These are phyloP conservation scores for Dinothrombium tinctorium DNA, from an alignment of 1,140 invertebrate species.

Conservation along the genomic window DNA sequence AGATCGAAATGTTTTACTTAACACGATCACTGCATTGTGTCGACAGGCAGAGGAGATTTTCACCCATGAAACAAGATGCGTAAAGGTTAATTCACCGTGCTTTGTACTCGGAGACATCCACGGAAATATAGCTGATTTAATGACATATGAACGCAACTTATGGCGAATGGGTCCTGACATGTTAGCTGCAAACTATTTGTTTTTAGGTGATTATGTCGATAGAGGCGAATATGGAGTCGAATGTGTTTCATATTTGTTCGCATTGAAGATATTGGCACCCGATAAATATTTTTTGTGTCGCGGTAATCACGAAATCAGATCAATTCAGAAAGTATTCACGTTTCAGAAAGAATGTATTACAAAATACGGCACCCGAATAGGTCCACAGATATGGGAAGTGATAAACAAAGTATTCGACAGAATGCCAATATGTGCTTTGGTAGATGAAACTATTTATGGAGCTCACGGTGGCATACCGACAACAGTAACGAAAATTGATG, in stretches of 20 bases:
- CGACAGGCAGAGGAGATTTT: background rate
- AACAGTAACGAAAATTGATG: slow-evolving; percentile 17
- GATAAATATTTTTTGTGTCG: slow-evolving; percentile 32
- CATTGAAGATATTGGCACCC: slow-evolving; percentile 35
- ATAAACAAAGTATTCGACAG: slow-evolving; percentile 42
- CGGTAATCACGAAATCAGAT: slow-evolving; percentile 38
- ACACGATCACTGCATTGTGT: background rate
- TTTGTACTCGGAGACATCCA: slow-evolving; percentile 25
- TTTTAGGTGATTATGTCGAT: slow-evolving; percentile 42
- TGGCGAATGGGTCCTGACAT: slow-evolving; percentile 32
- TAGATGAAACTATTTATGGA: slow-evolving; percentile 45
- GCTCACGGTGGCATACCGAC: slow-evolving; percentile 47
- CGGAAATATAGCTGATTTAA: slow-evolving; percentile 32
- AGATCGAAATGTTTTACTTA: background rate
- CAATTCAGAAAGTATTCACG: slow-evolving; percentile 40
- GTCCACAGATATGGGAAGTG: slow-evolving; percentile 35
- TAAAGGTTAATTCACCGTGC: slow-evolving; percentile 2
- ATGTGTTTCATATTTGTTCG: slow-evolving; percentile 28
- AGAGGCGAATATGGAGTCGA: slow-evolving; percentile 33
- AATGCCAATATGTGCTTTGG: slow-evolving; percentile 39
- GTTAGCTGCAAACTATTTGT: slow-evolving; percentile 32
- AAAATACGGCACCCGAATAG: slow-evolving; percentile 38
- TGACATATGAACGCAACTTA: slow-evolving; percentile 33
- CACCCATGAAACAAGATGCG: background rate
- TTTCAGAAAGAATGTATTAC: slow-evolving; percentile 36